A percentile compares a stretch with the other conserved stretches of the same genome.
These are phyloP conservation scores for Morus bassanus DNA, from an alignment of 2,797 vertebrate genomes.

Conservation along the genomic window DNA sequence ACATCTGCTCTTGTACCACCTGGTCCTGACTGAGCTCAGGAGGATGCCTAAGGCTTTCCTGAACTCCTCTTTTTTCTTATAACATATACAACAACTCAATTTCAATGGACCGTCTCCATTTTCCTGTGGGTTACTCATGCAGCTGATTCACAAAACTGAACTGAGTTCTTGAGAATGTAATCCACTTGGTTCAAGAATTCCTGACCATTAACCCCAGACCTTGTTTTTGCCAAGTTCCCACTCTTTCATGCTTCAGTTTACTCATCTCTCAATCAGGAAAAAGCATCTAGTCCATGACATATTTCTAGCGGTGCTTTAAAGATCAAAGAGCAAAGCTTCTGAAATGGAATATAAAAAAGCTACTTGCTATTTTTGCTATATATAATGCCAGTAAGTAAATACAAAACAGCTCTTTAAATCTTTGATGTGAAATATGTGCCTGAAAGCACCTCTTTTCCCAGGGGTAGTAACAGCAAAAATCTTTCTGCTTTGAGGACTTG, in stretches of 20 bases:
- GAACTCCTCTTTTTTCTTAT: background rate
- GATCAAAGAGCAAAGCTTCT: background rate
- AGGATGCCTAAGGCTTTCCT: background rate
- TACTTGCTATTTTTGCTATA: background rate
- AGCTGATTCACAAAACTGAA: background rate
- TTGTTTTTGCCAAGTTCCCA: background rate
- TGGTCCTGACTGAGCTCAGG: background rate
- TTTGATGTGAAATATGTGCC: background rate
- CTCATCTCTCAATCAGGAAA: background rate
- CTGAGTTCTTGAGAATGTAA: background rate
- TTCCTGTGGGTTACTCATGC: background rate
- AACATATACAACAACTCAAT: background rate
- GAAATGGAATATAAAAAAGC: background rate
- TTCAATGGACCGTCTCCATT: accelerated
- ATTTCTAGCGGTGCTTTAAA: background rate
- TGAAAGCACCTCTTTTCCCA: background rate
- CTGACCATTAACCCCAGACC: background rate
- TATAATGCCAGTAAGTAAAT: background rate
- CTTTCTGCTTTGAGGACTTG: background rate
- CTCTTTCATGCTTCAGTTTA: background rate
- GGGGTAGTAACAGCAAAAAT: background rate
- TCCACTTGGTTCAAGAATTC: background rate
- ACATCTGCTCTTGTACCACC: background rate
- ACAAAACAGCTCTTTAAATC: background rate
- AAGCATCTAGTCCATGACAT: background rate